Percentiles rank a stretch among this genome's conserved stretches.
Evolutionary conservation across 2,113 vertebrate genomes (phyloP).

Genomic region (Hippocampus abdominalis): DNA sequence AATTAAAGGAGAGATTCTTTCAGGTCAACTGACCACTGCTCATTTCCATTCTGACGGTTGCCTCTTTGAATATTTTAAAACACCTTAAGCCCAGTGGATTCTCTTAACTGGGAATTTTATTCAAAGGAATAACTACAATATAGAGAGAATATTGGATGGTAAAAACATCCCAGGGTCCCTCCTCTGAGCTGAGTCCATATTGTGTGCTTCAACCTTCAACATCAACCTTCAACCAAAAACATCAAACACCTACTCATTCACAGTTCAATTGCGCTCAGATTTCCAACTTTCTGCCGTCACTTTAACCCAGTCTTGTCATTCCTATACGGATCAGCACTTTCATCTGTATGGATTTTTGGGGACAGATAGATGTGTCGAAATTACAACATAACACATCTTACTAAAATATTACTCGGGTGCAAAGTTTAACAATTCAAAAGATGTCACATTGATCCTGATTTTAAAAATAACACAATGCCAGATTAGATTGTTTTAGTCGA

Average conservation of each 20-base stretch:
- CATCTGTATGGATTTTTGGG: background rate
- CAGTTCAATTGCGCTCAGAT: background rate
- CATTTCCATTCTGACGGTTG: background rate
- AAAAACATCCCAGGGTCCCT: background rate
- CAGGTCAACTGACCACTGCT: background rate
- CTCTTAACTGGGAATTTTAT: background rate
- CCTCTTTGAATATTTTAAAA: slow-evolving; percentile 1
- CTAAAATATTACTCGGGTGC: too few species aligned
- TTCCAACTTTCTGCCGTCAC: background rate
- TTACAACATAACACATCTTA: background rate
- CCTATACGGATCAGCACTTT: background rate
- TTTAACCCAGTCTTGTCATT: background rate
- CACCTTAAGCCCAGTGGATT: background rate
- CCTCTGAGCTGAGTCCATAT: background rate
- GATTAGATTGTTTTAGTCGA: background rate
- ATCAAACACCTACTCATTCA: background rate
- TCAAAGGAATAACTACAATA: background rate
- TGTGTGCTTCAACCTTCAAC: background rate
- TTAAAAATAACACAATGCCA: background rate
- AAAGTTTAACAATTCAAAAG: background rate
- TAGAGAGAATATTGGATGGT: background rate
- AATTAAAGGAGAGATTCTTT: background rate
- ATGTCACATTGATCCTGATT: background rate
- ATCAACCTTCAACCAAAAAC: background rate
- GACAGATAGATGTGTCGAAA: background rate